Evolutionary conservation across 2,113 vertebrate species (phyloP).

Genomic region (Leiothrix lutea): DNA sequence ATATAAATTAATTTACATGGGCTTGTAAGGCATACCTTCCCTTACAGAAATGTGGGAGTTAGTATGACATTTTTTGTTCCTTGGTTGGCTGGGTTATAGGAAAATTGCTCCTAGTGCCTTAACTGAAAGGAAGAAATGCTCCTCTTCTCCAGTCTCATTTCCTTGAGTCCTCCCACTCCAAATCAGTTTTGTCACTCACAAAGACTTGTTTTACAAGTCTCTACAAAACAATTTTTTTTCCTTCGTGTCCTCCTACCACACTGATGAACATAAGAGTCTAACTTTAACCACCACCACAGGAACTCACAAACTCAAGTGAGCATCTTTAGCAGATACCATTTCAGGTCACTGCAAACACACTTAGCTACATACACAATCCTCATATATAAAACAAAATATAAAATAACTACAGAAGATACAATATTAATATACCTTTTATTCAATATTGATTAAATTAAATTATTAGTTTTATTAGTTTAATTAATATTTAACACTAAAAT

Average conservation of each 20-base stretch:
- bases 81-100: not conserved
- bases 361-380: not conserved
- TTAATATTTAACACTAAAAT: not conserved
- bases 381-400: not conserved
- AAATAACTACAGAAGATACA: not conserved
- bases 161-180: not conserved
- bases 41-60: not conserved
- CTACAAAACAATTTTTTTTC: not conserved
- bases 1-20: not conserved
- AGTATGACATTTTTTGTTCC: not conserved
- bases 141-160: not conserved
- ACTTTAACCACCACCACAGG: not conserved
- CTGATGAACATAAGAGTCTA: not conserved
- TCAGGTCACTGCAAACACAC: not conserved
- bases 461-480: not conserved
- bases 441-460: not conserved
- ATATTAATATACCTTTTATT: not conserved
- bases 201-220: not conserved
- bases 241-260: not conserved
- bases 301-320: not conserved
- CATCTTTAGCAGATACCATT: not conserved
- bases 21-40: not conserved
- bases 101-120: not conserved
- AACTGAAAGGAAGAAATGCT: not conserved
- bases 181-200: not conserved